Evolutionary conservation across 2,797 vertebrate species (phyloP).

Genomic region (Gymnothorax javanicus): DNA sequence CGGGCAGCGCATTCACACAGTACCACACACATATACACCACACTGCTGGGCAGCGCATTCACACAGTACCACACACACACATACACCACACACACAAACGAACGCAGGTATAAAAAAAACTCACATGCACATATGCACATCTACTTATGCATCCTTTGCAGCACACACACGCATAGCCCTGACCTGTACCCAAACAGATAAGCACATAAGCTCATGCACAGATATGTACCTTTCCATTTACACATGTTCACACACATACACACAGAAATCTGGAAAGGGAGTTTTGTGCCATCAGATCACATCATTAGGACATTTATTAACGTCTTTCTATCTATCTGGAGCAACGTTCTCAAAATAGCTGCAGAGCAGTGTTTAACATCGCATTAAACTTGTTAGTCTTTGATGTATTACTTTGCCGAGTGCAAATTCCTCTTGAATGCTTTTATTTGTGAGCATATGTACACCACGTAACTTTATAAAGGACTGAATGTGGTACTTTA

Average conservation of each 20-base stretch:
- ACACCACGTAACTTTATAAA: neutral
- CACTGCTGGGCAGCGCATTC: no score
- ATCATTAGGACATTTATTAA: constrained; percentile 4
- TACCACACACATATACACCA: constrained; percentile 43
- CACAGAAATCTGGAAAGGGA: neutral
- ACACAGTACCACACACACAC: neutral
- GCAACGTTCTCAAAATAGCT: constrained; percentile 4
- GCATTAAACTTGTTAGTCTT: constrained; percentile 21
- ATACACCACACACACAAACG: neutral
- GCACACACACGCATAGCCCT: constrained; percentile 40
- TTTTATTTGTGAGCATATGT: constrained; percentile 6
- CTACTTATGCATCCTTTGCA: no score
- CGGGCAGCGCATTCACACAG: constrained; percentile 75
- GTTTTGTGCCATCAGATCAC: constrained; percentile 6
- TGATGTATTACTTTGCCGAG: constrained; percentile 7
- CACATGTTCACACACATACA: constrained; percentile 28
- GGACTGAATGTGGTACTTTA: neutral
- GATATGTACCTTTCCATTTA: constrained; percentile 32
- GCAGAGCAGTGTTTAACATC: constrained; percentile 20
- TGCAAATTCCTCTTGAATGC: constrained; percentile 21
- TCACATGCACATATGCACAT: constrained; percentile 43
- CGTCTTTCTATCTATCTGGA: constrained; percentile 12
- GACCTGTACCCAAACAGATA: neutral
- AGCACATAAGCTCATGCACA: constrained; percentile 40
- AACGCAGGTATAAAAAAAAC: constrained; percentile 41